These are phyloP conservation scores for Sander vitreus DNA, from an alignment of 2,113 vertebrate genomes.

Conservation along the genomic window DNA sequence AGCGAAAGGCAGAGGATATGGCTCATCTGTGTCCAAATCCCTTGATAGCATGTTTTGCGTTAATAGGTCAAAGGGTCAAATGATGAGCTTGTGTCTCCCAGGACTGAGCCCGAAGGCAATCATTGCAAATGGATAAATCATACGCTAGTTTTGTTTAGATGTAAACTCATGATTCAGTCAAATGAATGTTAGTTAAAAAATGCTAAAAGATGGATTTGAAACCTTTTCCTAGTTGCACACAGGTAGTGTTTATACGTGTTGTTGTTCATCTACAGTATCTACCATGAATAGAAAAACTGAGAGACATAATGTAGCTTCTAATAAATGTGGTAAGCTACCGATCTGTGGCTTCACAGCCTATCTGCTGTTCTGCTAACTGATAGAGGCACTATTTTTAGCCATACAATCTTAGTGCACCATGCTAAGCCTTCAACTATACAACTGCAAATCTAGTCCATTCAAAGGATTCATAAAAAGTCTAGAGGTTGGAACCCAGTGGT, in stretches of 20 bases:
- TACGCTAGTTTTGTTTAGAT: not conserved
- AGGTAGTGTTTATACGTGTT: not conserved
- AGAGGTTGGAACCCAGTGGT: conserved; percentile 60
- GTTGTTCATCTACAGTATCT: not conserved
- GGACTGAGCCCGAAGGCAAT: conserved; percentile 29
- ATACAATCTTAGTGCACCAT: conserved; percentile 72
- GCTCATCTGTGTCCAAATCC: conserved; percentile 65
- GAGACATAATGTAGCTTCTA: conserved; percentile 14
- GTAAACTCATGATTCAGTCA: not conserved
- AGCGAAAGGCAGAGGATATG: conserved; percentile 66
- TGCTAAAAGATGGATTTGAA: not conserved
- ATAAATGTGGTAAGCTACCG: conserved; percentile 46
- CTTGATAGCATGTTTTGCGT: conserved; percentile 43
- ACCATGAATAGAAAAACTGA: conserved; percentile 6
- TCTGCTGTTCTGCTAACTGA: conserved; percentile 68
- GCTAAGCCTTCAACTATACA: conserved; percentile 69
- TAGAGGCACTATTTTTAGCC: conserved; percentile 77
- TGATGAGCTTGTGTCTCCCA: conserved; percentile 38
- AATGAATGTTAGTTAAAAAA: not conserved
- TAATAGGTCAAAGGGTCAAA: conserved; percentile 67
- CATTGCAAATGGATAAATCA: conserved; percentile 37
- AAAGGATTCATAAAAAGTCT: conserved; percentile 69
- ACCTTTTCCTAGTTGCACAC: not conserved
- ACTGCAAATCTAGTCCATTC: conserved; percentile 73
- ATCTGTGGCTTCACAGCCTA: conserved; percentile 50